Conservation (phyloP, 2,888 invertebrate genomes). For the Nymphalis polychloros region DNA sequence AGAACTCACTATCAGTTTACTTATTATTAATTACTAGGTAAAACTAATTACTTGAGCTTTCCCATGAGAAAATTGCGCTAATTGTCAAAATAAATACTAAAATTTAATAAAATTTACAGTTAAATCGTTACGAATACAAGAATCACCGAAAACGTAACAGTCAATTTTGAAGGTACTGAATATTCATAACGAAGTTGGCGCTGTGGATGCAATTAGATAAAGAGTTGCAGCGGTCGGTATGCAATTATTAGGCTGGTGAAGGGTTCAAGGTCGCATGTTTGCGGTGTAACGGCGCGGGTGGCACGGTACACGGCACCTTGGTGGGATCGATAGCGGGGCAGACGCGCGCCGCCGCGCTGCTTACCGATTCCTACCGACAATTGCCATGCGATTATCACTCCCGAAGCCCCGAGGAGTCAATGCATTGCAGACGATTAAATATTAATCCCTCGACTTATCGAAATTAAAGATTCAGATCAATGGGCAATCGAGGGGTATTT, state of each 20-base stretch:
- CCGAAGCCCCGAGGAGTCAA: constrained; percentile 17
- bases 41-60: no score
- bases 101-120: no score
- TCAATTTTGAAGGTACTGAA: not conserved
- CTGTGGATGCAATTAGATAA: constrained; percentile 22
- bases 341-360: constrained; percentile 67
- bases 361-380: constrained; percentile 24
- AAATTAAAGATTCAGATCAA: not conserved
- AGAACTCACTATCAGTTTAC: constrained; percentile 52
- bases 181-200: not conserved
- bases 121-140: no score
- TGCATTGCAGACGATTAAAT: constrained; percentile 23
- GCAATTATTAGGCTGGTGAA: constrained; percentile 59
- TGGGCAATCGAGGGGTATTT: not conserved
- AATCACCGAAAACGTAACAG: no score
- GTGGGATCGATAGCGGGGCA: constrained; percentile 72
- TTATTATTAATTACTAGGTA: no score
- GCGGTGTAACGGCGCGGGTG: constrained; percentile 48
- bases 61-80: no score
- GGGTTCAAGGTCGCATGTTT: constrained; percentile 72
- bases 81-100: no score
- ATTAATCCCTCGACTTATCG: constrained; percentile 6
- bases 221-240: constrained; percentile 37
- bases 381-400: constrained; percentile 30
- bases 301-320: constrained; percentile 60